Conservation (phyloP, 2,888 invertebrate genomes). For the Portevinia maculata region DNA sequence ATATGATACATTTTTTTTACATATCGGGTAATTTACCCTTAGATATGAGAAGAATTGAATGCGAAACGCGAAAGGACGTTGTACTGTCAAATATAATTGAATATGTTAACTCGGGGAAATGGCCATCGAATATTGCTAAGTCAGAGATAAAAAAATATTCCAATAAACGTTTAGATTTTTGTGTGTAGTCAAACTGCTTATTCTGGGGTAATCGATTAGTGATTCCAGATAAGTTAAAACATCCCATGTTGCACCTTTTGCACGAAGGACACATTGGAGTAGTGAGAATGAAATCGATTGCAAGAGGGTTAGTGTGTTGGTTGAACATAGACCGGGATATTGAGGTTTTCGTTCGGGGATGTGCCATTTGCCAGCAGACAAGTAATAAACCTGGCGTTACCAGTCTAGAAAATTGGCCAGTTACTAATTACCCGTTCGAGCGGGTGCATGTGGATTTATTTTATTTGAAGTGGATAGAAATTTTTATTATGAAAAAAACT, state of each 20-base stretch:
- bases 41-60: constrained; percentile 10
- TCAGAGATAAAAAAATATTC: constrained; percentile 6
- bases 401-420: constrained; percentile 40
- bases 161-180: constrained; percentile 20
- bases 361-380: constrained; percentile 40
- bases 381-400: background rate
- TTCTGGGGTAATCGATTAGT: constrained; percentile 63
- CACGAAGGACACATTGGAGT: constrained; percentile 77
- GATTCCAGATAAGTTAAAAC: constrained; percentile 57
- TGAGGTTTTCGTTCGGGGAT: constrained; percentile 73
- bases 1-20: constrained; percentile 23
- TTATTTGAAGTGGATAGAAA: constrained; percentile 23
- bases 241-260: constrained; percentile 65
- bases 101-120: background rate
- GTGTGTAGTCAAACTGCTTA: constrained; percentile 36
- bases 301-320: constrained; percentile 77
- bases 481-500: constrained; percentile 9
- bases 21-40: constrained; percentile 7
- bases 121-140: background rate
- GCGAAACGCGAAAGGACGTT: constrained; percentile 12
- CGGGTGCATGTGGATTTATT: constrained; percentile 51
- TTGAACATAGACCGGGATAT: constrained; percentile 76
- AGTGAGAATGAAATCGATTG: constrained; percentile 77
- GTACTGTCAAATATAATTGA: constrained; percentile 11
- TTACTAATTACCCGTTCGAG: constrained; percentile 57